A percentile compares a stretch with the other conserved stretches of the same genome.
Evolutionary conservation across 2,113 vertebrate species (phyloP).

Genomic region (Suncus etruscus): DNA sequence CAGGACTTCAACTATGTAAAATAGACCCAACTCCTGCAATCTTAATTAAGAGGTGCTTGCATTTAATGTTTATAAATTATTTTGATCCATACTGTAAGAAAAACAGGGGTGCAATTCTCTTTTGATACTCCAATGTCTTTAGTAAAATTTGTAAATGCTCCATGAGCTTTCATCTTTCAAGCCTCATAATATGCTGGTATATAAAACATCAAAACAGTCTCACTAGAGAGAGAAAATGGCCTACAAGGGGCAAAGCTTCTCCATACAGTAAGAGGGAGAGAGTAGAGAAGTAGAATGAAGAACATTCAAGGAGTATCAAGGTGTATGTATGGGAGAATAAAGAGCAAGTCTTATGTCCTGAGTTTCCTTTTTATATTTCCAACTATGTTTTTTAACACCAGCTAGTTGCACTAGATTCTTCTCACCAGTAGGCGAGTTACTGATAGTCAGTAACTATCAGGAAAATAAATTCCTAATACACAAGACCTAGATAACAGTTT

Average conservation of each 20-base stretch:
- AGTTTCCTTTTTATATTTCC: constrained; percentile 30
- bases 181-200: background rate
- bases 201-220: background rate
- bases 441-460: background rate
- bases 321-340: background rate
- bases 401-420: background rate
- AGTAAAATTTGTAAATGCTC: background rate
- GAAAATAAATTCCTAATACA: background rate
- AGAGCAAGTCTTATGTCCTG: background rate
- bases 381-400: constrained; percentile 48
- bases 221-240: background rate
- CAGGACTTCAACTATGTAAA: constrained; percentile 11
- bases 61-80: constrained; percentile 30
- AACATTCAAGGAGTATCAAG: background rate
- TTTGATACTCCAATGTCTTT: background rate
- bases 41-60: constrained; percentile 29
- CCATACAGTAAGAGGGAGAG: background rate
- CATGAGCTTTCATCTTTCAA: background rate
- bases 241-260: background rate
- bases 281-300: constrained; percentile 22
- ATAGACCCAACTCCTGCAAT: background rate
- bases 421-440: background rate
- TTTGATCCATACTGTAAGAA: constrained; percentile 18
- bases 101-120: constrained; percentile 18
- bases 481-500: background rate